Evolutionary conservation across 92 coral and sea anemone genomes (phyloP), one percentile per base, ranked within the genome.

Genomic region (Epizoanthus scotinus): DNA sequence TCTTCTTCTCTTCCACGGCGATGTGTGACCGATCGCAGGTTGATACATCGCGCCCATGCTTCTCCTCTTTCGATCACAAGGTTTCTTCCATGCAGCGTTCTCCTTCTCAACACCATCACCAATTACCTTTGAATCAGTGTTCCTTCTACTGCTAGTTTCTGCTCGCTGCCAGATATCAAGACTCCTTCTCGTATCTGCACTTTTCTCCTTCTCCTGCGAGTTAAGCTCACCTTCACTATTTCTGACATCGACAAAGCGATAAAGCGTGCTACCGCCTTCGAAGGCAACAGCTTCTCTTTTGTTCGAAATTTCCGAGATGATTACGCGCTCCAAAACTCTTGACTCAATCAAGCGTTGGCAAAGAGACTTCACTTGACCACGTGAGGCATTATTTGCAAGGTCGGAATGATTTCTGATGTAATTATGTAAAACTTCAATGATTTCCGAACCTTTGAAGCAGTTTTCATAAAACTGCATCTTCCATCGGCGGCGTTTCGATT

Each of bases 361-460:
- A 24, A 96, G 85, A 50, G 92, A 91, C 71, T 90, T 84, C 8
- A 96, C 91, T 65, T 96, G 99, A 42, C 74, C 82, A 67, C 94
- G 91, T 25, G 96, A 91, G 0, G 92, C 97, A 62, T 88, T 91
- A 38, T 95, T 90, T n/a, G 91, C 82, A 15, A 96, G 86, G 25
- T 91, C 91, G 21, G 99, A 98, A 82, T 93, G 94, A 59, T 72
- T 78, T 20, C 84, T 81, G 36, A 96, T 89, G 68, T 91, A 93
- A 56, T 78, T 78, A 34, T 91, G 92, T 34, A 96, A 92, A 40
- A 91, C 91, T 42, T 89, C 89, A 50, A 93, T 82, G 26, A 94
- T 83, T 38, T 96, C 99, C 7, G 89, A 90, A 21, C 98, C 99
- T 18, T 87, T 93, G 79, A 96, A 96, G 59, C 99, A 93, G 62